Conservation (phyloP, 2,113 vertebrate genomes). For the Monarcha castaneiventris region DNA sequence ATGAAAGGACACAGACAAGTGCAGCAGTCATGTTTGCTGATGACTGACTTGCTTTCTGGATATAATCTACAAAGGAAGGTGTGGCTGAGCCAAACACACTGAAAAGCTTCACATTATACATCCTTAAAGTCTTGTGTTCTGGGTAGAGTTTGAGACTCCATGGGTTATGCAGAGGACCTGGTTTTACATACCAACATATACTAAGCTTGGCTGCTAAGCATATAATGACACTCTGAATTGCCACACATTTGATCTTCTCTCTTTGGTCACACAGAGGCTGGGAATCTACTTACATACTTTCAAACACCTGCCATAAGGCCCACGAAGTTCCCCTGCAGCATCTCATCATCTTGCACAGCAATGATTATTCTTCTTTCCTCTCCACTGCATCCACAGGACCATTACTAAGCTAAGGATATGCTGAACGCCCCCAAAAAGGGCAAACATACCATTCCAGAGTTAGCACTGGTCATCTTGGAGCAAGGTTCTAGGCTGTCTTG, state of each 20-base stretch:
- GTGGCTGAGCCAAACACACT: neutral
- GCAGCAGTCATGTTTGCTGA: neutral
- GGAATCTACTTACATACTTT: fast-evolving
- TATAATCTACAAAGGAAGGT: neutral
- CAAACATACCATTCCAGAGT: neutral
- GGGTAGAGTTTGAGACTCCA: neutral
- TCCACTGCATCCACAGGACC: neutral
- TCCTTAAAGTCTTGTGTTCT: neutral
- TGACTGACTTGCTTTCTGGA: neutral
- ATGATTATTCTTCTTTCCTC: neutral
- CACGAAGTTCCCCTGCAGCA: neutral
- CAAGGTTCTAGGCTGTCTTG: neutral
- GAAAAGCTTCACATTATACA: neutral
- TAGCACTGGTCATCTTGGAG: neutral
- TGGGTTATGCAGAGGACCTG: neutral
- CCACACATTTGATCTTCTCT: neutral
- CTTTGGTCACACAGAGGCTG: neutral
- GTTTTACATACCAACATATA: neutral
- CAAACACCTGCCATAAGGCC: neutral
- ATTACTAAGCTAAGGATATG: neutral
- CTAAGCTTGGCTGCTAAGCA: neutral
- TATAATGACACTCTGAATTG: neutral
- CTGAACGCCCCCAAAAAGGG: fast-evolving
- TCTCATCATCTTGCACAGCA: neutral
- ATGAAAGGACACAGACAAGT: neutral